Evolutionary conservation across 2,797 vertebrate genomes (phyloP).

Genomic region (Emydoidea blandingii): DNA sequence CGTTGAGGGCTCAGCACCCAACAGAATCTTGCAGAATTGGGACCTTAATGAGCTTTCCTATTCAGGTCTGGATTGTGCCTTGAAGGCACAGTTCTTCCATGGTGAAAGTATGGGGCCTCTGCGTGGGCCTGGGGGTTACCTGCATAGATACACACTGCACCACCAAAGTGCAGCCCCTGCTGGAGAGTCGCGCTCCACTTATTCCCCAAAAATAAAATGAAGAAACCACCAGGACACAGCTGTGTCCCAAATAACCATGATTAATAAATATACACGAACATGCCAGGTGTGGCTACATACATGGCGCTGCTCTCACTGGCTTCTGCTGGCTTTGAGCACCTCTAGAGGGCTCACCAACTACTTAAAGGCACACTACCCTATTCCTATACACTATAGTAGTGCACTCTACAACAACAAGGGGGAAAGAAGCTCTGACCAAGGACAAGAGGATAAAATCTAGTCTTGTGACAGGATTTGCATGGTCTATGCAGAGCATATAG

Average conservation of each 20-base stretch:
- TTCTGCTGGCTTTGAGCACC: not conserved
- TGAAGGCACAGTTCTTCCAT: too few species aligned
- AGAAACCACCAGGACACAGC: not conserved
- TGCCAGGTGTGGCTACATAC: not conserved
- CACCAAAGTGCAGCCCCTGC: accelerated
- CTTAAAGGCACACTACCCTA: not conserved
- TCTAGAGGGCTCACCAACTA: not conserved
- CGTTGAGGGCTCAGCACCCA: too few species aligned
- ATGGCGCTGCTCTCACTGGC: accelerated
- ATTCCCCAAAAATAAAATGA: not conserved
- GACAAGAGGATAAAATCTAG: not conserved
- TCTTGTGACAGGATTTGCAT: not conserved
- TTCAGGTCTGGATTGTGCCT: too few species aligned
- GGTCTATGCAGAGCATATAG: not conserved
- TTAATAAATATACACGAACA: not conserved
- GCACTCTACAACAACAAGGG: not conserved
- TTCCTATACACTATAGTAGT: not conserved
- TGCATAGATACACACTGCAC: not conserved
- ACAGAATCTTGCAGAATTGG: too few species aligned
- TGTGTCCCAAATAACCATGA: not conserved
- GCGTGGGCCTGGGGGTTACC: not conserved
- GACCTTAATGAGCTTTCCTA: too few species aligned
- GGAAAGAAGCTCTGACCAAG: not conserved
- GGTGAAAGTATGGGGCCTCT: too few species aligned
- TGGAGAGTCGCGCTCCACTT: too few species aligned